These are phyloP conservation scores for Cephus pulcher DNA, from an alignment of 2,888 invertebrate genomes.

Conservation along the genomic window DNA sequence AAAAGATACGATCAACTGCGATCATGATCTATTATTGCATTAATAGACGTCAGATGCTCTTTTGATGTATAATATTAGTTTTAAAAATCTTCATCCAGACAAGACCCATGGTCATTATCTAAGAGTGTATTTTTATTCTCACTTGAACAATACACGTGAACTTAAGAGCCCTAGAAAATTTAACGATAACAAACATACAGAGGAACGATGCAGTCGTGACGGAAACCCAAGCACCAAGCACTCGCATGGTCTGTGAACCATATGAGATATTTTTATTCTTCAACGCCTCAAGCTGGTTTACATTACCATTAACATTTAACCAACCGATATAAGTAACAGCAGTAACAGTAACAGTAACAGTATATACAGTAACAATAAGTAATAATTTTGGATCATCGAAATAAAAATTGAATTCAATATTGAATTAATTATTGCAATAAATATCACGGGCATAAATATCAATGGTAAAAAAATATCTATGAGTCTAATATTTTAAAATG, in stretches of 20 bases:
- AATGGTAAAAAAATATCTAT: background rate
- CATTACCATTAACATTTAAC: background rate
- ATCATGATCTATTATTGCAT: no score
- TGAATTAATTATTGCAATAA: background rate
- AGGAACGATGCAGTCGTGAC: constrained; percentile 1
- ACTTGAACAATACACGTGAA: background rate
- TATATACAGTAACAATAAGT: no score
- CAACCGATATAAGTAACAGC: no score
- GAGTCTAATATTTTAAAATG: background rate
- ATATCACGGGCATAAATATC: background rate
- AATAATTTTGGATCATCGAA: no score
- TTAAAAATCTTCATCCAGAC: no score
- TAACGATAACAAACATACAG: background rate
- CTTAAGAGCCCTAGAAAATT: background rate
- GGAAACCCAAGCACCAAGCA: constrained; percentile 1
- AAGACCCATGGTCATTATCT: no score
- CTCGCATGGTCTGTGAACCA: background rate
- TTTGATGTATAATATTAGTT: no score
- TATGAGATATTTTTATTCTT: background rate
- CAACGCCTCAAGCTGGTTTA: background rate
- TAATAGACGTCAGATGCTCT: no score
- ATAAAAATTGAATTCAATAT: no score
- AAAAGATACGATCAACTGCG: no score
- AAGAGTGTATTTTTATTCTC: background rate
- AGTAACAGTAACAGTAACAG: no score